Conservation (phyloP, 2,113 vertebrate species). For the Fulmarus glacialis region DNA sequence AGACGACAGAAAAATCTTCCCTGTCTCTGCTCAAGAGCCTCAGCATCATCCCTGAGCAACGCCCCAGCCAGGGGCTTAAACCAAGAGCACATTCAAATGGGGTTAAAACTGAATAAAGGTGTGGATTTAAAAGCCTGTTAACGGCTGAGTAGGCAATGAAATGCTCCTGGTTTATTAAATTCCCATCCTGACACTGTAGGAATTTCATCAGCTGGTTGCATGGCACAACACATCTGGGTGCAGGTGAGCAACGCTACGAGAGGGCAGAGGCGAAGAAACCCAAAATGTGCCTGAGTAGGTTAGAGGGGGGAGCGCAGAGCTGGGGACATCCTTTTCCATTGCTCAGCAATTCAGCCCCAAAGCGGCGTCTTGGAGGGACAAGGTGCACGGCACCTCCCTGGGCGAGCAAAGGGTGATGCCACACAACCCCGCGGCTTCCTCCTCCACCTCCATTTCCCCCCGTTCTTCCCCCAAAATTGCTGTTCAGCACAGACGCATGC, state of each 20-base stretch:
- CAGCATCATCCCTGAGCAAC: background rate
- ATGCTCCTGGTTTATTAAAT: background rate
- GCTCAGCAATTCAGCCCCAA: background rate
- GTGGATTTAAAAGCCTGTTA: background rate
- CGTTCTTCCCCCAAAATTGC: background rate
- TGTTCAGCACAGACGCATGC: fast-evolving
- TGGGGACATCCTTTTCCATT: background rate
- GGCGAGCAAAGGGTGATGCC: background rate
- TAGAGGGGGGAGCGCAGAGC: background rate
- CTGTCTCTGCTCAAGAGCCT: background rate
- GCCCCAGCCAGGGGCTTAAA: background rate
- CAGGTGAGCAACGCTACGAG: background rate
- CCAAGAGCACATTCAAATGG: background rate
- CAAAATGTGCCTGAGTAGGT: background rate
- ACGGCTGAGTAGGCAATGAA: background rate
- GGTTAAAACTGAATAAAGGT: background rate
- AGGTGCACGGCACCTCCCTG: background rate
- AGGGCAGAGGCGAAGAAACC: background rate
- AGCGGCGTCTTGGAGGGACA: background rate
- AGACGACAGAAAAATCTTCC: background rate
- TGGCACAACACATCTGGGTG: background rate
- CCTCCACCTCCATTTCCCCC: no score
- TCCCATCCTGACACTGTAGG: fast-evolving
- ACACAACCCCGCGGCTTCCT: fast-evolving
- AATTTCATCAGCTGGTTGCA: background rate